Conservation (phyloP, 2,113 vertebrate genomes). For the Anguilla japonica region DNA sequence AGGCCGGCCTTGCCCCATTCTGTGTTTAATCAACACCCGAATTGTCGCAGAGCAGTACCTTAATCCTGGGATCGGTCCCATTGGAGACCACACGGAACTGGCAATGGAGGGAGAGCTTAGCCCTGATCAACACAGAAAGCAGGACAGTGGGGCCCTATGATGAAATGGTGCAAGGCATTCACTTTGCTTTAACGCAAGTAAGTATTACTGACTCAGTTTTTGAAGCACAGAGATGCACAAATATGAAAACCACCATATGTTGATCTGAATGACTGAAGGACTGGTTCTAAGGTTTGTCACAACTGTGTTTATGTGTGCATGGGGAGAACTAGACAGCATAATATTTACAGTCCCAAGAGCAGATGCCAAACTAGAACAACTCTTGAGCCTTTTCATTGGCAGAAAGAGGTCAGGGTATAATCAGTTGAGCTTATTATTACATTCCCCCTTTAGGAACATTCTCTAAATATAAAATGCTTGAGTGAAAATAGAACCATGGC, state of each 20-base stretch:
- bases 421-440: neutral
- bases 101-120: neutral
- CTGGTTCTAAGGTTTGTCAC: neutral
- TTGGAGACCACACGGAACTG: neutral
- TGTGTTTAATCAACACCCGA: neutral
- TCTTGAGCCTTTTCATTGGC: neutral
- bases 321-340: neutral
- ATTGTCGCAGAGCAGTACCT: neutral
- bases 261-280: neutral
- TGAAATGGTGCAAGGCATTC: neutral
- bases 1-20: neutral
- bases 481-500: neutral
- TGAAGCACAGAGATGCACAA: neutral
- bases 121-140: neutral
- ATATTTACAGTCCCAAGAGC: neutral
- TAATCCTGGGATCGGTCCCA: neutral
- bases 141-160: neutral
- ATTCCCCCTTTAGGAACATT: neutral
- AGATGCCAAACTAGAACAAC: neutral
- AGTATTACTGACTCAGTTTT: neutral
- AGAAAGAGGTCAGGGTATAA: neutral
- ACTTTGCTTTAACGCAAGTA: neutral
- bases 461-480: neutral
- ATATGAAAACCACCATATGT: neutral
- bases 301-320: neutral